Percentiles rank a stretch among this genome's conserved stretches.
Evolutionary conservation across 2,797 vertebrate species (phyloP).

Genomic region (Dicrostonyx torquatus): DNA sequence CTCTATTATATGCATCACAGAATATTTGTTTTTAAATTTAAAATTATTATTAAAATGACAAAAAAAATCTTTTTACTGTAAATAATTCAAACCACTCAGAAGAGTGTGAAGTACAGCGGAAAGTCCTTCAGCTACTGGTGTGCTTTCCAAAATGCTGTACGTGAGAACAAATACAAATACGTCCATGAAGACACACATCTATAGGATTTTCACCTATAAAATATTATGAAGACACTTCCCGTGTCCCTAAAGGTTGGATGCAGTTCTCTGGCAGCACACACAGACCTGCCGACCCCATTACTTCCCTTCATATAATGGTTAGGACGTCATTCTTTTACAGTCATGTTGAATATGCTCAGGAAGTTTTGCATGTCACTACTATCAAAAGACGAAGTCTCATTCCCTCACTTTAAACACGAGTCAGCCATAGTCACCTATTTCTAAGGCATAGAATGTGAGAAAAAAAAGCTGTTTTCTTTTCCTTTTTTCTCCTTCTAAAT

Average conservation of each 20-base stretch:
- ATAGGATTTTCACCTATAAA: not conserved
- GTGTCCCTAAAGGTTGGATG: not conserved
- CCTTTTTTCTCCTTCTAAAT: not conserved
- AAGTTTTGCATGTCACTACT: not conserved
- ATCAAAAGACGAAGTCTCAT: not conserved
- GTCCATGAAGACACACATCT: not conserved
- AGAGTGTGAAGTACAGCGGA: not conserved
- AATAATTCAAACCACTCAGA: constrained; percentile 10
- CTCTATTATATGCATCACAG: not conserved
- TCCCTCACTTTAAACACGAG: not conserved
- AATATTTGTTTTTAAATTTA: constrained; percentile 48
- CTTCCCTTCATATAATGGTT: not conserved
- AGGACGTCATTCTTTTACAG: not conserved
- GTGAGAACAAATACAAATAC: not conserved
- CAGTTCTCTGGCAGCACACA: not conserved
- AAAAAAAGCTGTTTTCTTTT: not conserved
- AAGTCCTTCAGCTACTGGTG: not conserved
- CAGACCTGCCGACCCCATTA: not conserved
- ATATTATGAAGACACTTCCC: not conserved
- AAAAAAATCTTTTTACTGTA: not conserved
- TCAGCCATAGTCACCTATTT: not conserved
- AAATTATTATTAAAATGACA: constrained; percentile 46
- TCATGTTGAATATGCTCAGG: not conserved
- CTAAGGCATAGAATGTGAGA: not conserved
- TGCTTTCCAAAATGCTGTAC: not conserved